phyloP scores from a whole-genome alignment of 2,888 invertebrate genomes.

The Chrysolina oricalcia region DNA sequence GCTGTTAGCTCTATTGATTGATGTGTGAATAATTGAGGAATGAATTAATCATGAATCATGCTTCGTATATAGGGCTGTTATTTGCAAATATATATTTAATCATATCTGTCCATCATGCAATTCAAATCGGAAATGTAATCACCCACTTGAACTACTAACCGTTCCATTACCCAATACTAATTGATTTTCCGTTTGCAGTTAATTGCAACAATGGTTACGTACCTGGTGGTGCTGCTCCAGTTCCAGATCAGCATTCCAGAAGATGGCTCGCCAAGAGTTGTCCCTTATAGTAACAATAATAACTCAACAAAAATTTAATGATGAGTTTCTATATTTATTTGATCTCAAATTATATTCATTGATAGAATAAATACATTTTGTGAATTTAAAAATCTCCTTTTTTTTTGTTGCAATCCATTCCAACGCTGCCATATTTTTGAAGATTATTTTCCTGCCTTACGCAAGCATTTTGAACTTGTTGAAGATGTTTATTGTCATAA shows the following conservation, averaged over 20 bases:
- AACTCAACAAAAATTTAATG: not conserved
- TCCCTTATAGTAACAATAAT: not conserved
- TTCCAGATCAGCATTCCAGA: conserved; percentile 86
- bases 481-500: too few relatives aligned
- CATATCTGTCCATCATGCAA: not conserved
- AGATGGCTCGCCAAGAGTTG: conserved; percentile 60
- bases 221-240: conserved; percentile 82
- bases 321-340: not conserved
- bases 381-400: too few relatives aligned
- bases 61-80: not conserved
- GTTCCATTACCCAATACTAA: conserved; percentile 8
- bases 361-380: too few relatives aligned
- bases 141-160: not conserved
- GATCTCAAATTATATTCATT: too few relatives aligned
- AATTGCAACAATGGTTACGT: conserved; percentile 84
- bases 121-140: conserved; percentile 16
- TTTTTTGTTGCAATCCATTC: too few relatives aligned
- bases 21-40: not conserved
- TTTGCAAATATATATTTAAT: not conserved
- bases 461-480: too few relatives aligned
- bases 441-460: too few relatives aligned
- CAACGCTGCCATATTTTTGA: too few relatives aligned
- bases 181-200: conserved; percentile 71
- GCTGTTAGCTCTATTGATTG: too few relatives aligned
- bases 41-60: not conserved